A percentile compares a stretch with the other conserved stretches of the same genome.
Conservation (phyloP, 2,113 vertebrate species). For the Salvelinus namaycush region DNA sequence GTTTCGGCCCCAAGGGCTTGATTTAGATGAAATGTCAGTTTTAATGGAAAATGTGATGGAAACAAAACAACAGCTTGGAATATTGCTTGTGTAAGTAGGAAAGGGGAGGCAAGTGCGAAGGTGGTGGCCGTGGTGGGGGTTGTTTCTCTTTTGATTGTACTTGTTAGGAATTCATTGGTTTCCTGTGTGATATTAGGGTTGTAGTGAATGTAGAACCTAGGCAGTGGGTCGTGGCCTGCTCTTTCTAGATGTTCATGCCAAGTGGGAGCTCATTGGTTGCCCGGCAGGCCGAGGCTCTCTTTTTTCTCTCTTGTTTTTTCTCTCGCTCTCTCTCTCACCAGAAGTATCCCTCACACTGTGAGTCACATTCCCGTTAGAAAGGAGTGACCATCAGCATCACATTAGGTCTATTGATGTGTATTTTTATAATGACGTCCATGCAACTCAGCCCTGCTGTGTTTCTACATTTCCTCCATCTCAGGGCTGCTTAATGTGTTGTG, state of each 20-base stretch:
- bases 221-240: slow-evolving; percentile 44
- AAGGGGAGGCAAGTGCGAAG: slow-evolving; percentile 48
- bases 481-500: background rate
- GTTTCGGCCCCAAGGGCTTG: slow-evolving; percentile 77
- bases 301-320: background rate
- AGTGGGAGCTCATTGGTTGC: slow-evolving; percentile 45
- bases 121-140: slow-evolving; percentile 43
- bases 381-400: slow-evolving; percentile 26
- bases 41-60: slow-evolving; percentile 84
- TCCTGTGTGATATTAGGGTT: slow-evolving; percentile 71
- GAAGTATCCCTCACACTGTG: slow-evolving; percentile 11
- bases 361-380: slow-evolving; percentile 35
- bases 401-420: slow-evolving; percentile 33
- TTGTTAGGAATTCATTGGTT: slow-evolving; percentile 68
- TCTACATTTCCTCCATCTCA: slow-evolving; percentile 11
- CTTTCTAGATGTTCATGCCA: slow-evolving; percentile 53
- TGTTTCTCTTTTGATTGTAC: slow-evolving; percentile 67
- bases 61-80: slow-evolving; percentile 72
- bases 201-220: slow-evolving; percentile 58
- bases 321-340: background rate
- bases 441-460: slow-evolving; percentile 33
- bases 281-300: background rate
- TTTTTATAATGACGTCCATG: slow-evolving; percentile 14
- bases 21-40: slow-evolving; percentile 86
- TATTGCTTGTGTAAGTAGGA: slow-evolving; percentile 64